Conservation (phyloP, 2,797 vertebrate genomes). For the Xerus rutilus region DNA sequence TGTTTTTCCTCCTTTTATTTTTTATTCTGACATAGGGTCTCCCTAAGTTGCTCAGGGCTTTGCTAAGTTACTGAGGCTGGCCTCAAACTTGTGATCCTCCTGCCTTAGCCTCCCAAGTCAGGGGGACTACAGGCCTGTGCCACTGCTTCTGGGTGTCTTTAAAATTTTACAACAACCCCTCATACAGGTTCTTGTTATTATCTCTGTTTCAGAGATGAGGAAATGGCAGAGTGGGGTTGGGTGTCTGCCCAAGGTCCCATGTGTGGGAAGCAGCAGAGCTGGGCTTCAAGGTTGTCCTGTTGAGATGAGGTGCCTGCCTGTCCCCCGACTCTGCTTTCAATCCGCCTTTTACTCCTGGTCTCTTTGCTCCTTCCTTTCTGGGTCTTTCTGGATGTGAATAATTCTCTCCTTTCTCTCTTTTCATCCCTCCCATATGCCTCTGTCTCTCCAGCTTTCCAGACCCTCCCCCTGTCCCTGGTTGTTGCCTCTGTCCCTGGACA, state of each 20-base stretch:
- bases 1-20: too few relatives aligned
- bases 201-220: not conserved
- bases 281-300: rapidly evolving
- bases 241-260: not conserved
- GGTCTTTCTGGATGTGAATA: not conserved
- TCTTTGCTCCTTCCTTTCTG: not conserved
- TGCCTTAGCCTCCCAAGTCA: too few relatives aligned
- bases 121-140: too few relatives aligned
- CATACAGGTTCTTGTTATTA: not conserved
- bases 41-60: too few relatives aligned
- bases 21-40: too few relatives aligned
- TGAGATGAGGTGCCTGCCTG: not conserved
- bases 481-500: constrained; percentile 89
- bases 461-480: constrained; percentile 21
- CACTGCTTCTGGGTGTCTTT: too few relatives aligned
- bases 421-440: rapidly evolving
- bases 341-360: too few relatives aligned
- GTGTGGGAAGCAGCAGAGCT: not conserved
- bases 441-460: not conserved
- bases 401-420: not conserved
- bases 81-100: too few relatives aligned
- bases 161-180: not conserved
- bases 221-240: not conserved
- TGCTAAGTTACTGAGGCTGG: too few relatives aligned
- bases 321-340: too few relatives aligned